Percentiles rank a stretch among this genome's conserved stretches.
Evolutionary conservation across 2,113 vertebrate genomes (phyloP).

Genomic region (Dendrocopos noguchii): DNA sequence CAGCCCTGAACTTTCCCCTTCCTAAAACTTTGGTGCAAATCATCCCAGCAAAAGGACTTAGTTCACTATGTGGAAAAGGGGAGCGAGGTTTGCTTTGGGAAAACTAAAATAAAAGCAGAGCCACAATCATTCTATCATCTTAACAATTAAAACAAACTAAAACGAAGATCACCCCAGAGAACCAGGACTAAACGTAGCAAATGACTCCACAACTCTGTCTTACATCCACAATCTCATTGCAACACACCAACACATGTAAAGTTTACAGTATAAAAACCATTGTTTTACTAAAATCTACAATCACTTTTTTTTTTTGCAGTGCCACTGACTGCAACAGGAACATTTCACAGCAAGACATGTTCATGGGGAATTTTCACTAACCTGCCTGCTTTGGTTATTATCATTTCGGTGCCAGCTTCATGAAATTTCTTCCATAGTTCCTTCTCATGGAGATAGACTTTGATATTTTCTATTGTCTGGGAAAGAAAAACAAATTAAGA

Average conservation of each 20-base stretch:
- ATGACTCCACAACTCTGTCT: not conserved
- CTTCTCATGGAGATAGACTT: conserved; percentile 94
- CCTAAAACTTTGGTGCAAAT: not conserved
- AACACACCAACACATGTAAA: not conserved
- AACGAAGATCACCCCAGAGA: not conserved
- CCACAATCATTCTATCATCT: not conserved
- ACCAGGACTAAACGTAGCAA: not conserved
- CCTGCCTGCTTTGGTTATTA: conserved; percentile 99
- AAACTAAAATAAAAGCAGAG: not conserved
- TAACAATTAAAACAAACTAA: not conserved
- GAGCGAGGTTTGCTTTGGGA: not conserved
- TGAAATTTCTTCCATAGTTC: conserved; percentile 99
- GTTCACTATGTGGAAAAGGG: not conserved
- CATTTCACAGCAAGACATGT: not conserved
- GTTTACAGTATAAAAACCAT: not conserved
- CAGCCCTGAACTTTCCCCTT: rapidly evolving
- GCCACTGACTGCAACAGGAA: not conserved
- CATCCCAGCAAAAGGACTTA: not conserved
- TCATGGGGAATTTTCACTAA: conserved; percentile 70
- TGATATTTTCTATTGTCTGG: conserved; percentile 96
- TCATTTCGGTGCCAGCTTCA: conserved; percentile 97
- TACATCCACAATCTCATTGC: not conserved
- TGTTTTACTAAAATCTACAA: not conserved
- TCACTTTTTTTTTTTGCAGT: not conserved
- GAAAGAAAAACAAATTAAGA: not conserved